A percentile compares a stretch with the other conserved stretches of the same genome.
These are phyloP conservation scores for Virgularia gustaviana DNA, from an alignment of 92 coral and sea anemone genomes.

Conservation along the genomic window DNA sequence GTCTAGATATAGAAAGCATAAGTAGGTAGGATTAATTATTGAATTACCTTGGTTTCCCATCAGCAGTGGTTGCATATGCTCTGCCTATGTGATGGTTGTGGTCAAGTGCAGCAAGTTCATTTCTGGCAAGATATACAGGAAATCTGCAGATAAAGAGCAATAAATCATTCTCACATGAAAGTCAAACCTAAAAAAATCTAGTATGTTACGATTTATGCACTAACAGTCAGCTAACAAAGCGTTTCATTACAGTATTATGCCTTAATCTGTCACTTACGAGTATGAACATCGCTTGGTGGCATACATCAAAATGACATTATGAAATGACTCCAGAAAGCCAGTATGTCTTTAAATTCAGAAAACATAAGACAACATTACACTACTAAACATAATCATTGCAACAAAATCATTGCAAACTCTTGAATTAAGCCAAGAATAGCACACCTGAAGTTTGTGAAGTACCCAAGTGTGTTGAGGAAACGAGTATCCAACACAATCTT, in stretches of 20 bases:
- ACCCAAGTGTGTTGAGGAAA: no score
- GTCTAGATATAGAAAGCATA: neutral
- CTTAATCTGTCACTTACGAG: neutral
- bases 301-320: slow-evolving; percentile 9
- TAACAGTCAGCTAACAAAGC: no score
- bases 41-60: neutral
- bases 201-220: no score
- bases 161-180: no score
- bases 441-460: no score
- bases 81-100: neutral
- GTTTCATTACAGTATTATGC: no score
- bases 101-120: slow-evolving; percentile 10
- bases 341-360: slow-evolving; percentile 4
- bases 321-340: slow-evolving; percentile 8
- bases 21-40: neutral
- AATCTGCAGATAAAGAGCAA: slow-evolving; percentile 16
- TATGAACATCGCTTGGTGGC: neutral
- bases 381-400: neutral
- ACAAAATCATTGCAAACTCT: neutral
- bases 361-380: neutral
- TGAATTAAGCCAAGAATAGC: no score
- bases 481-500: no score
- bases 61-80: neutral
- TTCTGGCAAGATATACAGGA: slow-evolving; percentile 5
- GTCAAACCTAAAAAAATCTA: no score